phyloP scores from a whole-genome alignment of 1,140 invertebrate genomes.

The Aphelenchoides besseyi region DNA sequence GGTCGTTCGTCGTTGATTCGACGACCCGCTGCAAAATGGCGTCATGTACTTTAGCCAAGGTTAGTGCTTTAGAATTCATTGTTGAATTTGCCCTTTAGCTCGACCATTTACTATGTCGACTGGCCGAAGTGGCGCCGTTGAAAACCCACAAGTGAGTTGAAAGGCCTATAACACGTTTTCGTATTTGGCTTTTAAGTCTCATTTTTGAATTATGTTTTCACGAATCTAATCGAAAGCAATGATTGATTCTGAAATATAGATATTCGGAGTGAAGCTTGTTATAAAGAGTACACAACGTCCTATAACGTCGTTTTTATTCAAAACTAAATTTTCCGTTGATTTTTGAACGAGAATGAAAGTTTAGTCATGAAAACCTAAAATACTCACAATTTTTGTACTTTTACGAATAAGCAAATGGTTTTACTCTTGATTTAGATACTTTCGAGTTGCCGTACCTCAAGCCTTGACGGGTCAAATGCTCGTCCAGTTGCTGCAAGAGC shows the following conservation, averaged over 20 bases:
- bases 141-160: constrained; percentile 54
- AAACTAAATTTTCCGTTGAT: not conserved
- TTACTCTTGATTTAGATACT: too few species aligned
- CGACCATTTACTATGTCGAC: constrained; percentile 38
- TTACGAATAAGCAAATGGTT: constrained; percentile 59
- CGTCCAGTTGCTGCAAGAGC: constrained; percentile 54
- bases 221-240: too few species aligned
- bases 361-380: constrained; percentile 53
- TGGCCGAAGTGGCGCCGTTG: constrained; percentile 47
- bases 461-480: constrained; percentile 57
- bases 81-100: constrained; percentile 40
- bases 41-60: constrained; percentile 17
- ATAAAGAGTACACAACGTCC: too few species aligned
- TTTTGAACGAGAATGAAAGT: not conserved
- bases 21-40: constrained; percentile 13
- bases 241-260: too few species aligned
- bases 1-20: too few species aligned
- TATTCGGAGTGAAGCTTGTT: too few species aligned
- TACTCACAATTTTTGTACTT: constrained; percentile 46
- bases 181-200: not conserved
- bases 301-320: too few species aligned
- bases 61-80: constrained; percentile 1
- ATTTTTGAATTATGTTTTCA: too few species aligned
- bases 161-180: constrained; percentile 2
- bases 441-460: constrained; percentile 60